Base-by-base conservation (phyloP, 53 echinoderm and acorn worm species). In the Zoroaster sp. region DNA sequence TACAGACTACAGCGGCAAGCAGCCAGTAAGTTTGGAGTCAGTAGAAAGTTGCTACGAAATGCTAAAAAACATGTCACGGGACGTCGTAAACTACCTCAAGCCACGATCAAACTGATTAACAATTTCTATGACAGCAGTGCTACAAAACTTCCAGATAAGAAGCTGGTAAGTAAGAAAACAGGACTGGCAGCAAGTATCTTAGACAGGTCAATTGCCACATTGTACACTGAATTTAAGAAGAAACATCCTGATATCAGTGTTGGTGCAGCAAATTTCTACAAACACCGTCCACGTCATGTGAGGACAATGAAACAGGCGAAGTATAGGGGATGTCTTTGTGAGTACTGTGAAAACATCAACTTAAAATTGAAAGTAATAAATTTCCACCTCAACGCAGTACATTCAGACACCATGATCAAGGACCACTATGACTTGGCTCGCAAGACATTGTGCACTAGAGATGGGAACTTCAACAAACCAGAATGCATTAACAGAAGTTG, bases 321-420 rank as follows among this genome's bases (percentile, higher is more conserved):
- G 71, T 93, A 89, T 37, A 31, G 66, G 0, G 93, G 93, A 2
- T 89, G 93, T 53, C 46, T 93, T 2, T 93, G 93, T 39, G 89
- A 93, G 31, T 93, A 93, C 39, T 93, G 93, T 41, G 89, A 93
- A 77, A 89, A 93, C 30, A 12, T 93, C 5, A 25, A 85, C 25
- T 74, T 92, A 13, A 88, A 88, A 74, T 36, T 92, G 28, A 1
- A 35, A 38, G 88, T 40, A 2, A 73, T 92, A 35, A 92, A 92
- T 36, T 12, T 43, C 35, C 42, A 36, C 35, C 68, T 83, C 39
- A 66, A 80, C 28, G 81, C 81, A n/a, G n/a, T n/a, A n/a, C n/a
- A n/a, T n/a, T n/a, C n/a, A n/a, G n/a, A n/a, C 20, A 71, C 43
- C n/a, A n/a, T n/a, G 10, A 72, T 82, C 72, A 92, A 88, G 4